Percentiles rank a stretch among this genome's conserved stretches.
Conservation (phyloP, 1,140 invertebrate genomes). For the Cydia strobilella region DNA sequence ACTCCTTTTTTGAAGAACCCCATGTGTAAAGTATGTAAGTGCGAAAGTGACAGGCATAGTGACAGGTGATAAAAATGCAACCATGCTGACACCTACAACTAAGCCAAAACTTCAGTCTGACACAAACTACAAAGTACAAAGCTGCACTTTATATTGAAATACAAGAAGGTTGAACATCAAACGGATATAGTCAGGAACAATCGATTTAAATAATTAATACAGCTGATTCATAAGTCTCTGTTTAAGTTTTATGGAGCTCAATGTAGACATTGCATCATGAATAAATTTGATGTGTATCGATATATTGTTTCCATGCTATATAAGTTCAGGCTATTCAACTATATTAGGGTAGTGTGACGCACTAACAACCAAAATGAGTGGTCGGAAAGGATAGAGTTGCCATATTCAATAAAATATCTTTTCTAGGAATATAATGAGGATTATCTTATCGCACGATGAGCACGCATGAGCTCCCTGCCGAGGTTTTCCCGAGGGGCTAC, state of each 20-base stretch:
- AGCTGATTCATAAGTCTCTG: background rate
- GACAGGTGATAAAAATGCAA: too few relatives aligned
- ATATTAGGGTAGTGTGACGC: background rate
- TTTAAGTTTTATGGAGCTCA: background rate
- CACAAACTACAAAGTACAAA: background rate
- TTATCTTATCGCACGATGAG: too few relatives aligned
- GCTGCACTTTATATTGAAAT: background rate
- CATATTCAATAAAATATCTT: too few relatives aligned
- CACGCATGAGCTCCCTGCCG: too few relatives aligned
- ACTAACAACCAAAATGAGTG: background rate
- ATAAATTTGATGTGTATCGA: constrained; percentile 12
- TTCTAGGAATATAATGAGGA: too few relatives aligned
- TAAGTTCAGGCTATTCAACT: background rate
- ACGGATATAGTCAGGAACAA: background rate
- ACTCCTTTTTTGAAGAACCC: too few relatives aligned
- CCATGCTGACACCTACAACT: too few relatives aligned
- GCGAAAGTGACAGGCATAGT: too few relatives aligned
- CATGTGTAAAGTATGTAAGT: too few relatives aligned
- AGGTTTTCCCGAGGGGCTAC: too few relatives aligned
- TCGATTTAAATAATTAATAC: background rate
- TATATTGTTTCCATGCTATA: background rate
- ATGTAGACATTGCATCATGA: constrained; percentile 3
- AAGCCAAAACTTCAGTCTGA: background rate
- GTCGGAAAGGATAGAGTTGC: background rate
- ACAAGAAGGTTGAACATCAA: background rate